Evolutionary conservation across 2,113 vertebrate genomes (phyloP).

Genomic region (Glareola pratincola): DNA sequence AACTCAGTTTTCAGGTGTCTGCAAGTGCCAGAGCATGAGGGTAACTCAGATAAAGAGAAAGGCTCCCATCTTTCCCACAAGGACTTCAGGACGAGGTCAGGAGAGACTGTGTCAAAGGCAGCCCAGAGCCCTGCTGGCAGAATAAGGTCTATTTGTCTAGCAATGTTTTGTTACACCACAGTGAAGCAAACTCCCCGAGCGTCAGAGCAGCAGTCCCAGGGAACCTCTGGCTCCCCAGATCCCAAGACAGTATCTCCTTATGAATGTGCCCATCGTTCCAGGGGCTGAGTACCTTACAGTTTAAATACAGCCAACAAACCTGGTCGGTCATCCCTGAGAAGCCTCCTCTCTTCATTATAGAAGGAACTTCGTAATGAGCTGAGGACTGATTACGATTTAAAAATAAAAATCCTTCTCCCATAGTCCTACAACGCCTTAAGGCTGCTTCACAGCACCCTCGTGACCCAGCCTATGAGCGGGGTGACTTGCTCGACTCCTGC

Average conservation of each 20-base stretch:
- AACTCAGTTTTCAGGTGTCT: neutral
- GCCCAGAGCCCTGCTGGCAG: neutral
- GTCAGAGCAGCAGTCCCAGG: neutral
- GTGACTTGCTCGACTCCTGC: fast-evolving
- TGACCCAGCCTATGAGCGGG: neutral
- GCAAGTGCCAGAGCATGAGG: neutral
- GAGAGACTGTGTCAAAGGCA: neutral
- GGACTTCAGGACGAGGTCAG: neutral
- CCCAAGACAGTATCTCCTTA: neutral
- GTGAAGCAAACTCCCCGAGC: neutral
- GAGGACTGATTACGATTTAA: neutral
- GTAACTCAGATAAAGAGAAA: neutral
- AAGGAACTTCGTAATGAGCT: neutral
- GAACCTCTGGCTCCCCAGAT: neutral
- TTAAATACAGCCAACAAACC: neutral
- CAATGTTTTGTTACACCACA: neutral
- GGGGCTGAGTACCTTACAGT: neutral
- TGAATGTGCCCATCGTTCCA: neutral
- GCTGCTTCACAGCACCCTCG: neutral
- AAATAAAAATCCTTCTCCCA: neutral
- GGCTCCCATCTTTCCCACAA: neutral
- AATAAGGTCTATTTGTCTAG: neutral
- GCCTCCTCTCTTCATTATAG: neutral
- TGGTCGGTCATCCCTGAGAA: fast-evolving
- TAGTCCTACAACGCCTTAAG: neutral